Percentiles rank a stretch among this genome's conserved stretches.
phyloP scores from a whole-genome alignment of 2,113 vertebrate genomes.

The Saguinus imperator region DNA sequence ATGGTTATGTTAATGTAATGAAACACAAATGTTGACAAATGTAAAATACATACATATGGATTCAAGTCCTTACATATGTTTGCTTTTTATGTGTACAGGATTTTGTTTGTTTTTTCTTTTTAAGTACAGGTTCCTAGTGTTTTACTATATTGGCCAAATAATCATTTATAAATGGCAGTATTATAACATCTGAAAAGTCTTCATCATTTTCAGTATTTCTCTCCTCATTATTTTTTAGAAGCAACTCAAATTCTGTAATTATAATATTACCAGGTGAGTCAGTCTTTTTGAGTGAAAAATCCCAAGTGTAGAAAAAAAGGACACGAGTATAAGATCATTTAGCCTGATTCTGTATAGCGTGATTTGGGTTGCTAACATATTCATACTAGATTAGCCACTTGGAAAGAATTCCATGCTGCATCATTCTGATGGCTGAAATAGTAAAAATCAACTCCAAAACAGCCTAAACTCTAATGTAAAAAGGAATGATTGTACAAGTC shows the following conservation, averaged over 20 bases:
- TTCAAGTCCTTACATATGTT: not conserved
- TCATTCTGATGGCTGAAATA: not conserved
- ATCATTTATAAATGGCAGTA: not conserved
- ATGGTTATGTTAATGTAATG: conserved; percentile 49
- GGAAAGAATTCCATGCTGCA: not conserved
- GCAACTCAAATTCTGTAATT: conserved; percentile 5
- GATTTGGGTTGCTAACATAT: not conserved
- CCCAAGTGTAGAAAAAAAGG: not conserved
- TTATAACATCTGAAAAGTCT: not conserved
- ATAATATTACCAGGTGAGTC: not conserved
- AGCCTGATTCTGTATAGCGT: not conserved
- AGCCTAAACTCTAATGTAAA: not conserved
- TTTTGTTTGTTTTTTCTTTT: not conserved
- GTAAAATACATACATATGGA: not conserved
- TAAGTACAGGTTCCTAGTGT: not conserved
- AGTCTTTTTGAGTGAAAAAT: conserved; percentile 35
- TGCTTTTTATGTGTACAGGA: not conserved
- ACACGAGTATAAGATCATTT: not conserved
- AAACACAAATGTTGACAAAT: conserved; percentile 50
- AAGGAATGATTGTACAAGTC: too few relatives aligned
- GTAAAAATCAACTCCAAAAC: not conserved
- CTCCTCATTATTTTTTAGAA: not conserved
- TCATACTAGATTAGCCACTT: not conserved
- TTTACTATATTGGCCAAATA: not conserved
- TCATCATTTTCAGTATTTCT: not conserved